Conservation (phyloP, 2,113 vertebrate species). For the Ranitomeya variabilis region DNA sequence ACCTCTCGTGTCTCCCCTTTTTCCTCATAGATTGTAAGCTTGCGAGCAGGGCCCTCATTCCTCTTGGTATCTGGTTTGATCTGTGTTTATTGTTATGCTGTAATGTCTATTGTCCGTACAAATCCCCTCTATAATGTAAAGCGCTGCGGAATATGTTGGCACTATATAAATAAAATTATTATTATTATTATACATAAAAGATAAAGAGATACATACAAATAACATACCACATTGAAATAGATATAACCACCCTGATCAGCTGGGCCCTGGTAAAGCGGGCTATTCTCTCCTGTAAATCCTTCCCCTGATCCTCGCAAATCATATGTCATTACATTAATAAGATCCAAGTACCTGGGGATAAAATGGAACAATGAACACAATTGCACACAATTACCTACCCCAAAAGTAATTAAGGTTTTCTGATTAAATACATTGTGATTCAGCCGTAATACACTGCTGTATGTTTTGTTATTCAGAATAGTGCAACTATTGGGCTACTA, state of each 20-base stretch:
- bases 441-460: background rate
- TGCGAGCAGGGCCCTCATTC: too few species aligned
- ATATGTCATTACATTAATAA: conserved; percentile 74
- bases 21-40: too few species aligned
- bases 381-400: background rate
- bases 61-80: too few species aligned
- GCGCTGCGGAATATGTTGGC: conserved; percentile 61
- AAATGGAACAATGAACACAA: background rate
- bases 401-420: background rate
- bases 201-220: conserved; percentile 39
- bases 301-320: conserved; percentile 68
- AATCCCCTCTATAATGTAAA: conserved; percentile 58
- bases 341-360: conserved; percentile 69
- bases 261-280: conserved; percentile 67
- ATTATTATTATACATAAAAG: conserved; percentile 40
- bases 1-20: too few species aligned
- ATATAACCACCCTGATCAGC: conserved; percentile 61
- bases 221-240: conserved; percentile 66
- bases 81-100: too few species aligned
- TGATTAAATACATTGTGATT: background rate
- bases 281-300: conserved; percentile 69
- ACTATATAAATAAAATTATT: too few species aligned
- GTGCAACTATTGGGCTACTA: background rate
- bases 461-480: background rate
- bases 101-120: too few species aligned